Conservation (phyloP, 2,797 vertebrate genomes). For the Cyclura pinguis region DNA sequence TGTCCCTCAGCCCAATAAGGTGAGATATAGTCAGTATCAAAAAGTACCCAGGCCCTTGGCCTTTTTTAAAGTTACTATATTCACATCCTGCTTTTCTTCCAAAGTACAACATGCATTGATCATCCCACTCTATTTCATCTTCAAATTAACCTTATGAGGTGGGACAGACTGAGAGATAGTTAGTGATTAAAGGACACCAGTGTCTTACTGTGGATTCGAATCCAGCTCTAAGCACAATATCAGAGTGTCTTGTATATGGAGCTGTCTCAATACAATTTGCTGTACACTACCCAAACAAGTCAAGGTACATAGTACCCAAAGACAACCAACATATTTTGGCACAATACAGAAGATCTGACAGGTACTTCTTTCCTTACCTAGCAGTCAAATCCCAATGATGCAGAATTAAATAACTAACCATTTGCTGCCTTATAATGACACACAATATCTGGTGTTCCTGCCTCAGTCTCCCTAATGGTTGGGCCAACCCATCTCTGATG, state of each 20-base stretch:
- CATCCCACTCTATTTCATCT: neutral
- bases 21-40: neutral
- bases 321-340: too few relatives aligned
- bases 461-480: neutral
- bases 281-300: too few relatives aligned
- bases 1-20: neutral
- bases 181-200: neutral
- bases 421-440: neutral
- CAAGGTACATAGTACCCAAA: too few relatives aligned
- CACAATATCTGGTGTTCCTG: neutral
- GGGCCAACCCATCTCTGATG: neutral
- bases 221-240: neutral
- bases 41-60: neutral
- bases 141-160: neutral
- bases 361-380: too few relatives aligned
- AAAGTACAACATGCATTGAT: neutral
- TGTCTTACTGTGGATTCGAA: neutral
- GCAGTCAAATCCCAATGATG: too few relatives aligned
- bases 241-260: neutral
- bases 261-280: too few relatives aligned
- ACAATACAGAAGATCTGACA: too few relatives aligned
- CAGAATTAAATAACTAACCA: neutral
- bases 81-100: neutral
- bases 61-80: neutral
- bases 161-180: neutral